Base-by-base conservation (phyloP, 2,797 vertebrate species). In the Malurus splendens region DNA sequence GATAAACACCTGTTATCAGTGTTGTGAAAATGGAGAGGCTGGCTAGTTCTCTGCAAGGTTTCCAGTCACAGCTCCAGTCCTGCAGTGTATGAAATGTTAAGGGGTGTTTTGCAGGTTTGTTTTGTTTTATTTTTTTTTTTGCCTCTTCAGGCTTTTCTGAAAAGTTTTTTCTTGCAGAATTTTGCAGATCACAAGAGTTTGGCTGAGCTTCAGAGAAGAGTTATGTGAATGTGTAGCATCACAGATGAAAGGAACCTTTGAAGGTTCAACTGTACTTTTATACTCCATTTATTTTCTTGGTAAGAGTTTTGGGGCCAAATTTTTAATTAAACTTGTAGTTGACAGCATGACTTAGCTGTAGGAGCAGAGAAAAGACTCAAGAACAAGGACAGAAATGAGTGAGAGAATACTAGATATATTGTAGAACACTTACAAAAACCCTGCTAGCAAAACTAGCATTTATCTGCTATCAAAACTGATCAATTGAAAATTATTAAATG, bases 51-150 rank as follows among this genome's bases (percentile, higher is more conserved):
- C 9, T 32, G 45, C 6, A 60, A 57, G 32, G n/a, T 71, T 74
- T 89, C 36, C 33, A 55, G 23, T 81, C 23, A 30, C 24, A 54
- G 44, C 9, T 80, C 14, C 14, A 68, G 33, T 44, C 22, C 19
- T 67, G 42, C 14, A 57, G 16, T 1, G 0, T 27, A 20, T 42
- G 18, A 72, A 14, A 47, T 25, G 10, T 70, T 22, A 22, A 41
- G n/a, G 27, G 7, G 4, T 3, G 6, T 12, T 51, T 39, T 45
- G 14, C 14, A 56, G 13, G 7, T 13, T 0, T 36, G 36, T 36
- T 36, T 36, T 36, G 10, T 36, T 36, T 36, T 11, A 10, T 36
- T 36, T 36, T 5, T 18, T 44, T 64, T 51, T 52, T 57, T 14
- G 9, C 7, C 6, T 10, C 30, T 66, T 78, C 50, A 57, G 44